Conservation (phyloP, 1,140 invertebrate species). For the Zaprionus davidi region DNA sequence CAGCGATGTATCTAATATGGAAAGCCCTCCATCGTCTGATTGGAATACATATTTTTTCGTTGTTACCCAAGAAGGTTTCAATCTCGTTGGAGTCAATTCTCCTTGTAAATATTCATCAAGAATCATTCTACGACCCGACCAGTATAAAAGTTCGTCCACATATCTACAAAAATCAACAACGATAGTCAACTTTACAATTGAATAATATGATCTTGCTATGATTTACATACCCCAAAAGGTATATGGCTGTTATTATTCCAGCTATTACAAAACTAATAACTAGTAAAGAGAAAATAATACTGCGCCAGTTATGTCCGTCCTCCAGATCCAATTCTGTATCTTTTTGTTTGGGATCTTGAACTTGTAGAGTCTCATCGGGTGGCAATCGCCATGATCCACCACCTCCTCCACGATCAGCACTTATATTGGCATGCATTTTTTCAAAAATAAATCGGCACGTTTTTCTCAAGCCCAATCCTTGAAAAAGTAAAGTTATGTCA, state of each 20-base stretch:
- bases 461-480: constrained; percentile 42
- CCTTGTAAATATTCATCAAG: constrained; percentile 92
- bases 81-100: constrained; percentile 89
- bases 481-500: constrained; percentile 36
- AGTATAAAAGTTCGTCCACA: constrained; percentile 93
- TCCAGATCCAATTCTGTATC: constrained; percentile 87
- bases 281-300: constrained; percentile 92
- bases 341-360: constrained; percentile 92
- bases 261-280: constrained; percentile 94
- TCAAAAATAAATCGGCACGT: constrained; percentile 85
- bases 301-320: constrained; percentile 94
- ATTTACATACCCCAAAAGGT: constrained; percentile 89
- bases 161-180: constrained; percentile 85
- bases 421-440: constrained; percentile 92
- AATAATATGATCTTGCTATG: not conserved
- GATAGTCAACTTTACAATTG: not conserved
- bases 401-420: constrained; percentile 89
- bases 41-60: constrained; percentile 92
- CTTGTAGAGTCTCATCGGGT: constrained; percentile 94
- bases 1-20: constrained; percentile 90
- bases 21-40: constrained; percentile 91
- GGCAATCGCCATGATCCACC: constrained; percentile 92
- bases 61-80: constrained; percentile 91
- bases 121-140: constrained; percentile 92
- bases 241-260: constrained; percentile 93